Evolutionary conservation across 1,140 invertebrate species (phyloP), one percentile per base, ranked within the genome.

Genomic region (Heliothis virescens): DNA sequence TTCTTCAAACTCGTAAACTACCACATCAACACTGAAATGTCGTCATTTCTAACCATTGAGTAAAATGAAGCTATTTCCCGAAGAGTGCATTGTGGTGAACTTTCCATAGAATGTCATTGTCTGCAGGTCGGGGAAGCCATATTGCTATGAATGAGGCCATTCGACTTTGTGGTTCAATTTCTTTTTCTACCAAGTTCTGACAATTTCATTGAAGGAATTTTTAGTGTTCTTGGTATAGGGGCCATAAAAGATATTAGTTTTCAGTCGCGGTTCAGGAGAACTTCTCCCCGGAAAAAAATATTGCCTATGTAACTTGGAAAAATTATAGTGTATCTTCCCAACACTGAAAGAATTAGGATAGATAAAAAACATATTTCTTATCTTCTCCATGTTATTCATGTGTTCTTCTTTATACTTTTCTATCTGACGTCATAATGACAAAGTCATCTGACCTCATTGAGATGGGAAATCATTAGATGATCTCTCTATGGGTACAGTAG

Each of bases 31-130:
- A 65, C 16, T 47, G 13, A 48, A 12, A 26, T 26, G 21, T 11
- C 41, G 47, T 48, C 34, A 18, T 65, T 26, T 59, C 21, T 29
- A 18, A 59, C 10, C 18, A 26, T 59, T 65, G 34, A 47, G 34
- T 16, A 16, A n/a, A 65, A 65, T 65, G n/a, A 65, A 65, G 62
- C 62, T 18, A 65, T 65, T 16, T 41, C 29, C 34, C 7, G n/a
- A 48, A 65, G 16, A 3, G 41, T n/a, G 1, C 11, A 65, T 65
- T 65, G 62, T 65, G 62, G 62, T 41, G 10, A 65, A 21, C 41
- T 65, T 65, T 65, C 62, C 62, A 7, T 65, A 16, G 29, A 48
- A 65, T 41, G 62, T 65, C 18, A 18, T 65, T 48, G n/a, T 47
- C 34, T 65, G 15, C n/a, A 48, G 10, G 3, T 48, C 11, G 41